phyloP scores from a whole-genome alignment of 2,113 vertebrate genomes.

The Lasiurus cinereus region DNA sequence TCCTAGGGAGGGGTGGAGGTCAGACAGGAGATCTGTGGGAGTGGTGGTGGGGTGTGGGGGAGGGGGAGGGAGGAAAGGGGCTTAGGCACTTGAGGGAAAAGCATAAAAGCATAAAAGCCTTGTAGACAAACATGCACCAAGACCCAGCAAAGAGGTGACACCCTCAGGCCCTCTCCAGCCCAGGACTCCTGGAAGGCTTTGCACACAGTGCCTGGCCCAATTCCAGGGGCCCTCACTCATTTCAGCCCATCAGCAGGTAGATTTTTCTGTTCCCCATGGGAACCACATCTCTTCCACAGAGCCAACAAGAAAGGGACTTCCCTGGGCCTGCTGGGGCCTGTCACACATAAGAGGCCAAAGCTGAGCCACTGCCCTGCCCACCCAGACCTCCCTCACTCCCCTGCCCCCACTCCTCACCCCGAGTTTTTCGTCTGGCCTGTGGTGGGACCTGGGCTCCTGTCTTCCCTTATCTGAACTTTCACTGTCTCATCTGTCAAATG shows the following conservation, averaged over 20 bases:
- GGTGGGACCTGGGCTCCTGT: background rate
- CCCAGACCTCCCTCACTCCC: background rate
- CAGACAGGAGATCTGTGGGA: background rate
- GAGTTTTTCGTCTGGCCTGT: background rate
- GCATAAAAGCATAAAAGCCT: background rate
- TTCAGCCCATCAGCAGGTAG: background rate
- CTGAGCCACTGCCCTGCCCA: background rate
- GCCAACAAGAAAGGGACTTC: background rate
- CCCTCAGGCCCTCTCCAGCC: background rate
- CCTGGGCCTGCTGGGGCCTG: background rate
- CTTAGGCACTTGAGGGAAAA: background rate
- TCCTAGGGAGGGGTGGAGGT: no score
- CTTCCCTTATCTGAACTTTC: background rate
- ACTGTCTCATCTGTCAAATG: background rate
- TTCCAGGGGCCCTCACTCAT: rapidly evolving
- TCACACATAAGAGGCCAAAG: background rate
- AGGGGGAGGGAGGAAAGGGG: background rate
- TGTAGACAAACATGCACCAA: background rate
- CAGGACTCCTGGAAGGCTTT: background rate
- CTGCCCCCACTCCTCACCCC: background rate
- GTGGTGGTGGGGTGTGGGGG: no score
- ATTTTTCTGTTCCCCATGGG: background rate
- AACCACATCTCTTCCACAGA: background rate
- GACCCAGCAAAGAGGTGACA: background rate
- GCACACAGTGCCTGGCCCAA: background rate